Base-by-base conservation (phyloP, 2,888 invertebrate species). In the Epinotia nisella region DNA sequence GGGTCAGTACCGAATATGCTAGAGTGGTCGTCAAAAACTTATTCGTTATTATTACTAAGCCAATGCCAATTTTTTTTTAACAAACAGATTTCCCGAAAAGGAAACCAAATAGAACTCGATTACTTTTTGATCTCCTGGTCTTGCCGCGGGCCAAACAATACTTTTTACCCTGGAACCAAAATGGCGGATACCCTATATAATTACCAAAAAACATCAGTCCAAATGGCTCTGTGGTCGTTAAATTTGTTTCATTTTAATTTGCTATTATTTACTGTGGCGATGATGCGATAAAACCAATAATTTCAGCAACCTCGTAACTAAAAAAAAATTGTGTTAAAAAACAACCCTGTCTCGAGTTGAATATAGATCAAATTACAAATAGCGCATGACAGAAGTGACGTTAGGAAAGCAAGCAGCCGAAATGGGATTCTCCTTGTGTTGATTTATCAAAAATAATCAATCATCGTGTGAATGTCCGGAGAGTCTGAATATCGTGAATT, bases 91-190 rank as follows among this genome's bases (percentile, higher is more conserved):
- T 21, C 24, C n/a, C 49, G 45, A 56, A 66, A 69, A 58, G 29
- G 58, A 69, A 69, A 64, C 53, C 61, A 74, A 78, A 76, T 59
- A 75, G 65, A 72, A 62, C 49, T 74, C 74, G 70, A 78, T 77
- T 77, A 76, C 71, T 74, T 75, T 78, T 74, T 76, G 75, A 77
- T 77, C 75, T 71, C 64, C 76, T 75, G 74, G 24, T 17, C 39
- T 60, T 62, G 65, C 75, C 67, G 17, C 56, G 45, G 58, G 74
- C 66, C 70, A 71, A 71, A 75, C 64, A 73, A 75, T 74, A 76
- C 76, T 75, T 11, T 24, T 19, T 5, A 35, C 51, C 10, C 1
- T 41, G 39, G 24, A 55, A 15, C 10, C 39, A 21, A 24, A 55
- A 39, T 2, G 56, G 4, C 55, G 1, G 7, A 66, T 24, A 21